Base-by-base conservation (phyloP, 2,797 vertebrate genomes). In the Pangasius sanitwongsei region DNA sequence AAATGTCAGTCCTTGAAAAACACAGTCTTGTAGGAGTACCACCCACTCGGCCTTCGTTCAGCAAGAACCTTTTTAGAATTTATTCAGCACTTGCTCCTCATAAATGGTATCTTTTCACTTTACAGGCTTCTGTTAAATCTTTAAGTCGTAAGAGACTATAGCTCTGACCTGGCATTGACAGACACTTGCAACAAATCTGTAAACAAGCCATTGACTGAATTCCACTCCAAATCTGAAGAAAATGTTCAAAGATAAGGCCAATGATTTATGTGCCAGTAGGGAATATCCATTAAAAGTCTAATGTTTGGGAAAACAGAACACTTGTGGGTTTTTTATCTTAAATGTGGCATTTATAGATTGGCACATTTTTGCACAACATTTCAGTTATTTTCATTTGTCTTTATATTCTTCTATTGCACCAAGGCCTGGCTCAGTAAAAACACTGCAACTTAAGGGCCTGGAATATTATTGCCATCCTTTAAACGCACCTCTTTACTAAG, bases 61-160 rank as follows among this genome's bases (percentile, higher is more conserved):
- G 18, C 50, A 28, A 86, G 25, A 9, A 57, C 63, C 34, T 44
- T 85, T 34, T 78, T 25, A 18, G 37, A 81, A 28, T 89, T 69
- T 69, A 81, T 37, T 82, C 55, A 59, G 20, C 77, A 59, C 72
- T 61, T 57, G 25, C 5, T 75, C 6, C 44, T 77, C 34, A 85
- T 69, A 31, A 78, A 44, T 57, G 15, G 7, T 85, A 65, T 78
- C 34, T 15, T 59, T 74, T 13, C 28, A 57, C n/a, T 78, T 88
- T 65, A 67, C 44, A 67, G 48, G 31, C 65, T n/a, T 55, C 3
- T 72, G 18, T 48, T 88, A 84, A 50, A 84, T 84, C 12, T 53
- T 83, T 34, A 25, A n/a, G 12, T 9, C 44, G 18, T 48, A 53
- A 3, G 0, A 72, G 15, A 11, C 48, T 57, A 7, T 15, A n/a